Evolutionary conservation across 2,113 vertebrate species (phyloP).

Genomic region (Gymnobelideus leadbeateri): DNA sequence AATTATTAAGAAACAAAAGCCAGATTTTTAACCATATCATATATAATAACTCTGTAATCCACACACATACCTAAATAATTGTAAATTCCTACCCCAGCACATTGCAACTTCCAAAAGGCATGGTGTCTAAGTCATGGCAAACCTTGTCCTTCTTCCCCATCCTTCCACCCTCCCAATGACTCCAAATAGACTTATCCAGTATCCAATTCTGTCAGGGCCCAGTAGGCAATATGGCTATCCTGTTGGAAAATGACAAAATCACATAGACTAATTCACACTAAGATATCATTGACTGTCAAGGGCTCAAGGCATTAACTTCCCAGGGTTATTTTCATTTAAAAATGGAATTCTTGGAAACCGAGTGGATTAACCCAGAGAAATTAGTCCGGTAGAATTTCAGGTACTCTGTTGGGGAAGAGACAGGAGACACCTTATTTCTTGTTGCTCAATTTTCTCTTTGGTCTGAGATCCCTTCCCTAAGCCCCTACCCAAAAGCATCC

Average conservation of each 20-base stretch:
- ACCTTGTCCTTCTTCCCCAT: neutral
- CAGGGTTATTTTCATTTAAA: neutral
- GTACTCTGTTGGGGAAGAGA: neutral
- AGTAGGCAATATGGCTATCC: neutral
- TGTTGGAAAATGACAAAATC: constrained; percentile 12
- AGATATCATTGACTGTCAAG: neutral
- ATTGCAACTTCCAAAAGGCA: neutral
- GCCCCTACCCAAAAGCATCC: neutral
- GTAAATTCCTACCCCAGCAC: neutral
- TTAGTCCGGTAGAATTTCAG: neutral
- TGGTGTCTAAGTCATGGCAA: neutral
- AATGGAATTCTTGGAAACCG: neutral
- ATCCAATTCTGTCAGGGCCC: neutral
- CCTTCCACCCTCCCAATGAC: neutral
- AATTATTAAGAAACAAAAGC: constrained; percentile 25
- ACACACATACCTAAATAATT: neutral
- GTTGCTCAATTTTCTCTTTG: neutral
- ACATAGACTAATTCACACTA: neutral
- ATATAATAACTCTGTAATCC: neutral
- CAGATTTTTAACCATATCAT: neutral
- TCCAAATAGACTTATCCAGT: neutral
- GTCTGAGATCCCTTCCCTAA: neutral
- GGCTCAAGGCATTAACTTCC: neutral
- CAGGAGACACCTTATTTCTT: neutral
- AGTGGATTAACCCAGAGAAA: neutral